Percentiles rank a stretch among this genome's conserved stretches.
phyloP scores from a whole-genome alignment of 2,113 vertebrate genomes.

The Perognathus longimembris region DNA sequence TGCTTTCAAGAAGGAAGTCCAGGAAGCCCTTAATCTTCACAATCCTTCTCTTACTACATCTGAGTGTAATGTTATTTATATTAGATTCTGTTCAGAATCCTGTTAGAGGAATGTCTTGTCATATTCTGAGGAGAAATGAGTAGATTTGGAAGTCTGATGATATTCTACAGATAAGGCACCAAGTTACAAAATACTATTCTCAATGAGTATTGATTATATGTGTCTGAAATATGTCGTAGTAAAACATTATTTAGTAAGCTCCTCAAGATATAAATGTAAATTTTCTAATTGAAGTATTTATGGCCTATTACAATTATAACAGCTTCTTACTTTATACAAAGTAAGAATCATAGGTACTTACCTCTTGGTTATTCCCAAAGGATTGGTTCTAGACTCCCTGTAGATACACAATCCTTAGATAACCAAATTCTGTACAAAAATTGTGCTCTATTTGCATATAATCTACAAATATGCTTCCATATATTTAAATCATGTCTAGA shows the following conservation, averaged over 20 bases:
- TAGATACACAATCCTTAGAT: not conserved
- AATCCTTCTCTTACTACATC: not conserved
- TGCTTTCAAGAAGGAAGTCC: not conserved
- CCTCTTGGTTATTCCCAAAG: not conserved
- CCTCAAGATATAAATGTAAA: not conserved
- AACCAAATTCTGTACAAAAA: not conserved
- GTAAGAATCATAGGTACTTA: not conserved
- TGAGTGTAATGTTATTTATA: not conserved
- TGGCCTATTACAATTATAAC: not conserved
- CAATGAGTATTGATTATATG: not conserved
- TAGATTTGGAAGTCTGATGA: not conserved
- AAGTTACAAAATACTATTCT: not conserved
- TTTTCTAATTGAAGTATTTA: not conserved
- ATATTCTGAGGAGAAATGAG: not conserved
- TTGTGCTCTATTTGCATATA: not conserved
- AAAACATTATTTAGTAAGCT: not conserved
- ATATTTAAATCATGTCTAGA: too few relatives aligned
- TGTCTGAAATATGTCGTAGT: not conserved
- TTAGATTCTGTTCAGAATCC: not conserved
- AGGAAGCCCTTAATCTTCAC: not conserved
- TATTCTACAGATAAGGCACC: not conserved
- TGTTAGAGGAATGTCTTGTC: not conserved
- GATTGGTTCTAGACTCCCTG: not conserved
- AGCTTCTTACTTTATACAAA: not conserved
- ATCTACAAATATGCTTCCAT: not conserved